phyloP scores from a whole-genome alignment of 2,888 invertebrate genomes.

The Vannuccia rotundouncinata region DNA sequence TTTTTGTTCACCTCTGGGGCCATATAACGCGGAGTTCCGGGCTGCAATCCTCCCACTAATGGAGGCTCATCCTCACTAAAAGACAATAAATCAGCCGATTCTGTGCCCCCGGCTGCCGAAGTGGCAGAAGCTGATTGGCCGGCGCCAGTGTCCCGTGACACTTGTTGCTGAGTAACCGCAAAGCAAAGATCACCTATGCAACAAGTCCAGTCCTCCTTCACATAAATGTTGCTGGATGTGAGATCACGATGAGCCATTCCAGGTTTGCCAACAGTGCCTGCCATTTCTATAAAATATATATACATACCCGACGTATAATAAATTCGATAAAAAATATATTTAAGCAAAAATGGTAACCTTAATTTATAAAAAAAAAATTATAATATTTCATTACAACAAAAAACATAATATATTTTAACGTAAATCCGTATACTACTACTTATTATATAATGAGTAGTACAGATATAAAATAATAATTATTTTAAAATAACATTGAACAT shows the following conservation, averaged over 20 bases:
- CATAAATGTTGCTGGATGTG: constrained; percentile 31
- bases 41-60: neutral
- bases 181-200: constrained; percentile 29
- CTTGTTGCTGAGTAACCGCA: neutral
- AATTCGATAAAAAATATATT: neutral
- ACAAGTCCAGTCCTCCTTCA: constrained; percentile 26
- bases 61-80: neutral
- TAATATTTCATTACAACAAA: neutral
- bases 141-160: neutral
- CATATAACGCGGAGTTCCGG: constrained; percentile 21
- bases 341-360: neutral
- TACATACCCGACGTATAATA: no score
- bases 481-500: no score
- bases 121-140: neutral
- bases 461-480: no score
- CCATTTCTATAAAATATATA: constrained; percentile 32
- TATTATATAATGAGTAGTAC: no score
- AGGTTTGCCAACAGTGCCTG: constrained; percentile 30
- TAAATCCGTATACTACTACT: neutral
- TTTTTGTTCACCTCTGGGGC: constrained; percentile 35
- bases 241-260: constrained; percentile 34
- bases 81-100: neutral
- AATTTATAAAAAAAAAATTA: neutral
- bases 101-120: neutral
- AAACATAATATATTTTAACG: neutral